Evolutionary conservation across 2,797 vertebrate genomes (phyloP), one percentile per base, ranked within the genome.

Genomic region (Rachycentron canadum): DNA sequence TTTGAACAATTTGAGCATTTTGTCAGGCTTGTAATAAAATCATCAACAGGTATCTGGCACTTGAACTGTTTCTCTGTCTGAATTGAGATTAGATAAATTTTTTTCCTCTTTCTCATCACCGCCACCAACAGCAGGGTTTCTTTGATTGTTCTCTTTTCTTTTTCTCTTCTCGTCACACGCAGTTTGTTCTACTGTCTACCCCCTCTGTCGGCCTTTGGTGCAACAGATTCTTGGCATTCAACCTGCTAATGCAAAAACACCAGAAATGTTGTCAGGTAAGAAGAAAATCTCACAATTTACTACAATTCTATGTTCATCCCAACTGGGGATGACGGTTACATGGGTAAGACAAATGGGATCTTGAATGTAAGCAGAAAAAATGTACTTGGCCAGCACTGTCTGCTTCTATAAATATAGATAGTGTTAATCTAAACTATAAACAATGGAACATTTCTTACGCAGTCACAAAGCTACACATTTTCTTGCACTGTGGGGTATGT

Each of bases 341-440:
- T 49, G 11, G 16, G n/a, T 73, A 28, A 59, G 52, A 81, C 43
- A 65, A 79, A 40, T 28, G 25, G 32, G 41, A 83, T 34, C 10
- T 14, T 64, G 56, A 75, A 49, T 68, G 21, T 23, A 26, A 69
- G 32, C 28, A 60, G 49, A 68, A 56, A 82, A 63, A 57, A 61
- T n/a, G 19, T 67, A 72, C 32, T 45, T 78, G 56, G 80, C 67
- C 16, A 14, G 17, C 57, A 17, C 43, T 28, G 63, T 38, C 3
- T 32, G 52, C 71, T 69, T 67, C 30, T 73, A 50, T 76, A 62
- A 83, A 77, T 77, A 79, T 8, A 61, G 64, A 85, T 78, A 69
- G 60, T 16, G 13, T 47, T 70, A 69, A 73, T 79, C 40, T 66
- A 56, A 80, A 55, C 25, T 78, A 56, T 73, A 65, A 82, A 82